These are phyloP conservation scores for Tachysurus vachellii DNA, from an alignment of 2,113 vertebrate genomes.

Conservation along the genomic window DNA sequence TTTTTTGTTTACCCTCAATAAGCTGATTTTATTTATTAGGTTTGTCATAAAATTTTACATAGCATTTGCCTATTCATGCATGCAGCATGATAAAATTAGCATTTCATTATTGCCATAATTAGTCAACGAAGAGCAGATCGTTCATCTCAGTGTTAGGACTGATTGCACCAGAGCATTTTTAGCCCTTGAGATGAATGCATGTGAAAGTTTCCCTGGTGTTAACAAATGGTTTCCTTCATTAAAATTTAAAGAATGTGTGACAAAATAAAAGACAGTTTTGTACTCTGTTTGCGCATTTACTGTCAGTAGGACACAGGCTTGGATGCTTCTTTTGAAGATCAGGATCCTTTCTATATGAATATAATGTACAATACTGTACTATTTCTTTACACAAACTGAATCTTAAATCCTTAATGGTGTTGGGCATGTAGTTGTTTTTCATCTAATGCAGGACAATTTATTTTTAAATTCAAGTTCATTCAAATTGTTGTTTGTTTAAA, in stretches of 20 bases:
- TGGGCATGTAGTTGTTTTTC: not conserved
- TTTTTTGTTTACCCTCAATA: conserved; percentile 72
- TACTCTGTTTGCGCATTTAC: conserved; percentile 25
- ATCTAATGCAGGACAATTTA: not conserved
- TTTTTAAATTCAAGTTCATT: not conserved
- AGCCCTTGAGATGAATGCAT: conserved; percentile 72
- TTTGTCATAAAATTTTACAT: conserved; percentile 80
- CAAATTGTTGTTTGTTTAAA: not conserved
- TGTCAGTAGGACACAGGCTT: not conserved
- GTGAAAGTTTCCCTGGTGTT: conserved; percentile 44
- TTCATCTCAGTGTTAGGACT: conserved; percentile 73
- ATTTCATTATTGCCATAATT: conserved; percentile 94
- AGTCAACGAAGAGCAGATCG: conserved; percentile 89
- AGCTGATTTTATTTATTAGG: conserved; percentile 83
- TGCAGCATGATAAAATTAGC: conserved; percentile 87
- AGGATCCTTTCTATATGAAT: not conserved
- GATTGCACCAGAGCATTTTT: conserved; percentile 70
- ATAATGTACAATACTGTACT: not conserved
- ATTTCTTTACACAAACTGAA: not conserved
- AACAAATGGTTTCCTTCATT: conserved; percentile 36
- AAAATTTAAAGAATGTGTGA: conserved; percentile 36
- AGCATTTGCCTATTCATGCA: conserved; percentile 79
- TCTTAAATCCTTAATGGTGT: not conserved
- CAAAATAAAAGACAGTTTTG: conserved; percentile 12
- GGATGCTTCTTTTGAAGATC: not conserved